phyloP scores from a whole-genome alignment of 2,113 vertebrate genomes.

The Toxotes chatareus region DNA sequence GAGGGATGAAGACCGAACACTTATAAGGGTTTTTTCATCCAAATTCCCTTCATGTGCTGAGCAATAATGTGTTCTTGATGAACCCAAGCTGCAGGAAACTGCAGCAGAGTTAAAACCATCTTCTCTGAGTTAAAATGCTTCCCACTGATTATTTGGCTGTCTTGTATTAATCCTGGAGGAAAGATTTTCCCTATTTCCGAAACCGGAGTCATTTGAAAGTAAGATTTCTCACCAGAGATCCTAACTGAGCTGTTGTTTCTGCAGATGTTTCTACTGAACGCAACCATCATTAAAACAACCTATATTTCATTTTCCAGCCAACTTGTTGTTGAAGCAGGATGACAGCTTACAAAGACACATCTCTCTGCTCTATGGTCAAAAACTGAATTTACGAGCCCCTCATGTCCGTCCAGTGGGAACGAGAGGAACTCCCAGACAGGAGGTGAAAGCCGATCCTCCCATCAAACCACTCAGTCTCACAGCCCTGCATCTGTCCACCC shows the following conservation, averaged over 20 bases:
- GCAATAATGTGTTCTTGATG: conserved; percentile 10
- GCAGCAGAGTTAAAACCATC: conserved; percentile 16
- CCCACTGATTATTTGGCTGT: conserved; percentile 24
- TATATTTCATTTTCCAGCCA: conserved; percentile 39
- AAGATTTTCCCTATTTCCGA: not conserved
- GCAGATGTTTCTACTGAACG: conserved; percentile 42
- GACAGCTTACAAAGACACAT: conserved; percentile 47
- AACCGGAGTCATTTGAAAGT: conserved; percentile 20
- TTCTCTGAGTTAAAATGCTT: conserved; percentile 6
- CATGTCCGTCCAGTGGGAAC: conserved; percentile 32
- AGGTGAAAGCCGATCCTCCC: conserved; percentile 74
- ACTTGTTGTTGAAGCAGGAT: conserved; percentile 33
- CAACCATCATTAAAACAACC: not conserved
- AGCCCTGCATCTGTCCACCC: conserved; percentile 63
- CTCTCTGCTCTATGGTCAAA: conserved; percentile 24
- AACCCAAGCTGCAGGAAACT: conserved; percentile 36
- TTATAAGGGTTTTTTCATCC: not conserved
- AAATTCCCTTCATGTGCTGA: conserved; percentile 21
- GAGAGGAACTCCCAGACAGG: conserved; percentile 63
- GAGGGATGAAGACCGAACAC: conserved; percentile 22
- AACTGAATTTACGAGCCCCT: conserved; percentile 45
- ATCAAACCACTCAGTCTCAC: conserved; percentile 66
- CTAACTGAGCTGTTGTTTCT: conserved; percentile 2
- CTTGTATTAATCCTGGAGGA: not conserved
- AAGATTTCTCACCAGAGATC: conserved; percentile 21